Conservation (phyloP, 2,888 invertebrate genomes). For the Lampropteryx suffumata region DNA sequence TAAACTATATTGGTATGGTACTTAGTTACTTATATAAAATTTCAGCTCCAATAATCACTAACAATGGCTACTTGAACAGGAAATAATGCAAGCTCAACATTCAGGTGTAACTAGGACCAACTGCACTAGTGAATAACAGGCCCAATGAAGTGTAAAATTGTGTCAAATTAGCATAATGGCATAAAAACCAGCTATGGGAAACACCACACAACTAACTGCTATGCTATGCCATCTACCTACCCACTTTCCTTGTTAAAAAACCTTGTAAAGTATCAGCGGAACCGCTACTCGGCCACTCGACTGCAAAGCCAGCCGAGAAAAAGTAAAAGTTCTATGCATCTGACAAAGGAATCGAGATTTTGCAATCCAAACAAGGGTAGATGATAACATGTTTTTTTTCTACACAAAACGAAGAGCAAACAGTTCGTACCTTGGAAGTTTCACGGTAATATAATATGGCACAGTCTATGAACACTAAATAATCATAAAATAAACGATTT, state of each 20-base stretch:
- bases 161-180: slow-evolving; percentile 51
- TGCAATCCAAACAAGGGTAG: slow-evolving; percentile 76
- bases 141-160: slow-evolving; percentile 57
- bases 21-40: not conserved
- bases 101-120: slow-evolving; percentile 30
- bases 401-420: slow-evolving; percentile 37
- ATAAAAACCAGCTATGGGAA: slow-evolving; percentile 30
- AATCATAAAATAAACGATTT: slow-evolving; percentile 61
- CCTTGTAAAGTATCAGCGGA: slow-evolving; percentile 53
- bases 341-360: slow-evolving; percentile 78
- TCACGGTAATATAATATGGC: slow-evolving; percentile 57
- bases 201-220: not conserved
- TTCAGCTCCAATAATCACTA: slow-evolving; percentile 5
- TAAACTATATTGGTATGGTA: not conserved
- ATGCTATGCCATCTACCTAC: slow-evolving; percentile 31
- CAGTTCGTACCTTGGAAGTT: slow-evolving; percentile 51
- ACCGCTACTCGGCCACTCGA: slow-evolving; percentile 36
- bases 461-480: slow-evolving; percentile 57
- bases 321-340: slow-evolving; percentile 74
- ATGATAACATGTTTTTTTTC: slow-evolving; percentile 65
- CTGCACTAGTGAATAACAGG: slow-evolving; percentile 42
- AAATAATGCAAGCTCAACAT: slow-evolving; percentile 24
- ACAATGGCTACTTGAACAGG: slow-evolving; percentile 2
- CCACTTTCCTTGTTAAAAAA: slow-evolving; percentile 48
- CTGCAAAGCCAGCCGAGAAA: slow-evolving; percentile 39